Base-by-base conservation (phyloP, 2,888 invertebrate species). In the Xestia c-nigrum region DNA sequence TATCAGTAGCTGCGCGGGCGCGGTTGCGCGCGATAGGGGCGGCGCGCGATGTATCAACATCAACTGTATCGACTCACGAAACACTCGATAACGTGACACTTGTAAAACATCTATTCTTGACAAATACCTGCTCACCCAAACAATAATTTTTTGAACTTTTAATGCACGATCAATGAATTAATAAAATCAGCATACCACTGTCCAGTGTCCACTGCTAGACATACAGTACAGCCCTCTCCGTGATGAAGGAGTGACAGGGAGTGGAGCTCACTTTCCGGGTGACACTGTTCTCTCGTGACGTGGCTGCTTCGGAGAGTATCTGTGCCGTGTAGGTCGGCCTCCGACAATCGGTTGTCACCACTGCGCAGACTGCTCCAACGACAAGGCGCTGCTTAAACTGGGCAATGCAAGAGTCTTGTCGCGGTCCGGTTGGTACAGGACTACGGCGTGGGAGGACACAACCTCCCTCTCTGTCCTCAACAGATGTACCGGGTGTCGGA, bases 11-110 rank as follows among this genome's bases (percentile, higher is more conserved):
- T 40, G 66, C 57, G 43, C 69, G n/a, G 69, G 72, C 81, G 82
- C 80, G 74, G 68, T 57, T 74, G 76, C 81, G 65, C 19, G 66
- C 73, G 86, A 86, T 88, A 79, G 64, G 69, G 71, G 87, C 66
- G 52, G 24, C 74, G 73, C 67, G 55, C 65, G 57, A 46, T 50
- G 40, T 74, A 77, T 77, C 64, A 50, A 80, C 40, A 77, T 77
- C 64, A 50, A 80, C 40, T 43, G 64, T 78, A 81, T 87, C 83
- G 66, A 50, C 70, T 65, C 57, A 78, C 71, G 67, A 64, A 74
- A 72, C 61, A 66, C 43, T 50, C 50, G 78, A 85, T 74, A 85
- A 80, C 38, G 69, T 61, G 63, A 50, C 76, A 61, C 76, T 66
- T 68, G 81, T 67, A 55, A 69, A 61, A 59, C 55, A 43, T 47